phyloP scores from a whole-genome alignment of 2,113 vertebrate species.

The Microcebus tavaratra region DNA sequence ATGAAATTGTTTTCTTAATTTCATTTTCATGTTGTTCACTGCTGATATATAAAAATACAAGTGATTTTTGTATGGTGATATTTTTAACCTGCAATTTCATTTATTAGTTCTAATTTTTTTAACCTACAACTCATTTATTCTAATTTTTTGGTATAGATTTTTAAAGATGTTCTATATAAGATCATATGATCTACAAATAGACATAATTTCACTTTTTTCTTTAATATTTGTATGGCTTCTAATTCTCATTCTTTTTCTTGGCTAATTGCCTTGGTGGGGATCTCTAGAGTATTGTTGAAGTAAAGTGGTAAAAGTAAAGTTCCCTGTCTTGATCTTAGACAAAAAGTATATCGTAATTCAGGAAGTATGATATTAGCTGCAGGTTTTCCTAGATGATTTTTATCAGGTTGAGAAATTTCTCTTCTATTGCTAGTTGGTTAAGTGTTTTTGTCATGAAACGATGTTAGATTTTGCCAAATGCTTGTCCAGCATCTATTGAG shows the following conservation, averaged over 20 bases:
- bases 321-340: neutral
- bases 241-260: conserved; percentile 1
- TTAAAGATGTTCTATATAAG: neutral
- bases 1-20: neutral
- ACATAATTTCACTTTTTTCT: neutral
- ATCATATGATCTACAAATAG: neutral
- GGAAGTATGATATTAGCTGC: neutral
- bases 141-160: neutral
- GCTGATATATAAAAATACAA: neutral
- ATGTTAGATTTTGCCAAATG: neutral
- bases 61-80: neutral
- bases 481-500: neutral
- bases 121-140: neutral
- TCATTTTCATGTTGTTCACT: neutral
- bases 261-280: neutral
- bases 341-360: neutral
- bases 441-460: neutral
- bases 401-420: neutral
- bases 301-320: neutral
- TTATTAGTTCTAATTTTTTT: neutral
- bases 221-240: neutral
- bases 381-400: neutral
- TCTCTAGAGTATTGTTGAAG: neutral
- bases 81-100: neutral
- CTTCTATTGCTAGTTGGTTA: neutral